Base-by-base conservation (phyloP, 2,797 vertebrate species). In the Lacerta viridis region DNA sequence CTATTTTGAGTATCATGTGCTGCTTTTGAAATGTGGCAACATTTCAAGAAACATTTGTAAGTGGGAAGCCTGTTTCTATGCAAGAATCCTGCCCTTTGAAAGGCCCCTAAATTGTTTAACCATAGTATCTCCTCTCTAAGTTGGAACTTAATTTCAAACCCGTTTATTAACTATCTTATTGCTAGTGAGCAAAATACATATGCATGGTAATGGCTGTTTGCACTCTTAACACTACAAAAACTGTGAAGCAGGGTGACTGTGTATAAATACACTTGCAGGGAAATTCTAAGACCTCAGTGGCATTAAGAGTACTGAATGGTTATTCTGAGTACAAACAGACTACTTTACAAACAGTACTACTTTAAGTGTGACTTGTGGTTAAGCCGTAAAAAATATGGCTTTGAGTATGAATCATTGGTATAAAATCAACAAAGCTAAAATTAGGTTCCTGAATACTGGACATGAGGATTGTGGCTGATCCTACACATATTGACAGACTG, bases 391-490 rank as follows among this genome's bases (percentile, higher is more conserved):
- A 20, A n/a, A 83, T 29, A 29, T 46, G 25, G 17, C 11, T 33
- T 59, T 86, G 74, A 43, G 39, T 33, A 29, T 8, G 20, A 17
- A 6, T 18, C 15, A 74, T 78, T 72, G n/a, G 7, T 86, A 41
- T 59, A 77, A 77, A 85, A 82, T 25, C 59, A 33, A 55, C 50
- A 46, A 29, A 36, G 66, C n/a, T 86, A 83, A 86, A 82, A 25
- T 61, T 89, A 68, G 46, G 61, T 11, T 25, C 46, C 36, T 43
- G 33, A 77, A 83, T 55, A 7, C 10, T 46, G 46, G 36, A 29
- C 68, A 74, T 5, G 41, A 64, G 64, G 10, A n/a, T 59, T 77
- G 36, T 55, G 72, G n/a, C 10, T 80, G 79, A 33, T 55, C 82
- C 7, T 61, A 72, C 33, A 23, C 10, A 59, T 36, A 17, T 64